Conservation (phyloP, 2,797 vertebrate species). For the Cacajao melanocephalus region DNA sequence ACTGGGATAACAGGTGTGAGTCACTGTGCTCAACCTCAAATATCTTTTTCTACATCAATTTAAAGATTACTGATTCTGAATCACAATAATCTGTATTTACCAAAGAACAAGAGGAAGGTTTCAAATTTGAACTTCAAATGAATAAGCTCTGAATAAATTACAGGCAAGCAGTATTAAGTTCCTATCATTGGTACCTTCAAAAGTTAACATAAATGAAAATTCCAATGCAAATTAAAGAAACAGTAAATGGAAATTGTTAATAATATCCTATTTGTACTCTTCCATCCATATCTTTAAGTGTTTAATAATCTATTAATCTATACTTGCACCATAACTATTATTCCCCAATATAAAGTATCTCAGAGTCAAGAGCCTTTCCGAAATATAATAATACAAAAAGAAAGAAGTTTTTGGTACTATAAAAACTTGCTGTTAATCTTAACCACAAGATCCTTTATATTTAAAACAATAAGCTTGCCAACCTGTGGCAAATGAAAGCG, state of each 20-base stretch:
- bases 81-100: neutral
- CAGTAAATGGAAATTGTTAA: neutral
- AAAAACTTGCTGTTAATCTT: neutral
- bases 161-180: too few species aligned
- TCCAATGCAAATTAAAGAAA: neutral
- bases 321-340: neutral
- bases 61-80: neutral
- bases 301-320: neutral
- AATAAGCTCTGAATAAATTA: neutral
- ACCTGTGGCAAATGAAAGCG: neutral
- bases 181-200: accelerated
- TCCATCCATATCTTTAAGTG: neutral
- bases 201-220: neutral
- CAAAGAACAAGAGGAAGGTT: neutral
- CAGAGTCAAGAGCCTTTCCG: neutral
- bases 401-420: neutral
- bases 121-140: neutral
- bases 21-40: neutral
- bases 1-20: neutral
- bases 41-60: neutral
- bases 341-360: neutral
- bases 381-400: neutral
- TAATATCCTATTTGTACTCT: too few species aligned
- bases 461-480: neutral
- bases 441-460: too few species aligned